Base-by-base conservation (phyloP, 2,888 invertebrate species). In the Syritta pipiens region DNA sequence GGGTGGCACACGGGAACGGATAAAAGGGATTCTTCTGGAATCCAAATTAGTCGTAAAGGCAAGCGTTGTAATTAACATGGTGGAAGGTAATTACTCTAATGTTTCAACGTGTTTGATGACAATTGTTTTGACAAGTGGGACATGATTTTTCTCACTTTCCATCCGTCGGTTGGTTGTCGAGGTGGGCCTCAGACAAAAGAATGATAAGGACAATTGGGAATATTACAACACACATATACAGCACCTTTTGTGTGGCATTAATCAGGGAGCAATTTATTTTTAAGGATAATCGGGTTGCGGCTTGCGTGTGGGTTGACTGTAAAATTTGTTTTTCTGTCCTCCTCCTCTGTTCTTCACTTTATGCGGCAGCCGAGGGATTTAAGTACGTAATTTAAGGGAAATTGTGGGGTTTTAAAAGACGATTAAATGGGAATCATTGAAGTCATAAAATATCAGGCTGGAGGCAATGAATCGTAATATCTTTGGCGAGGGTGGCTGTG, bases 1-100 rank as follows among this genome's bases (percentile, higher is more conserved):
- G 42, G 6, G 9, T 46, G 40, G 22, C n/a, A n/a, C n/a, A n/a
- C 20, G 19, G 28, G 35, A 3, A 9, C 6, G 12, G 19, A 30
- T 10, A n/a, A n/a, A 24, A 40, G 17, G 62, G 35, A 63, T 59
- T 71, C 22, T 26, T 46, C 35, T 19, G 46, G 48, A 59, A 71
- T 77, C 46, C 59, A 49, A 65, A 71, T 59, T 32, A 71, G 55
- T 48, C 60, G 46, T 59, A 35, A 65, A 46, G 40, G 53, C 53
- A 59, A 77, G 60, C 48, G 53, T 26, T 65, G 46, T 59, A 59
- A 71, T 77, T 59, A 77, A 71, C 65, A 69, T 65, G 37, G 59
- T 19, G 24, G 14, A 32, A 53, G 37, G 59, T 53, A 77, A 71
- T 65, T 77, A 48, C 46, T 24, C 24, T 22, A 24, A 42, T 49